phyloP scores from a whole-genome alignment of 2,113 vertebrate genomes.

The Caranx ignobilis region DNA sequence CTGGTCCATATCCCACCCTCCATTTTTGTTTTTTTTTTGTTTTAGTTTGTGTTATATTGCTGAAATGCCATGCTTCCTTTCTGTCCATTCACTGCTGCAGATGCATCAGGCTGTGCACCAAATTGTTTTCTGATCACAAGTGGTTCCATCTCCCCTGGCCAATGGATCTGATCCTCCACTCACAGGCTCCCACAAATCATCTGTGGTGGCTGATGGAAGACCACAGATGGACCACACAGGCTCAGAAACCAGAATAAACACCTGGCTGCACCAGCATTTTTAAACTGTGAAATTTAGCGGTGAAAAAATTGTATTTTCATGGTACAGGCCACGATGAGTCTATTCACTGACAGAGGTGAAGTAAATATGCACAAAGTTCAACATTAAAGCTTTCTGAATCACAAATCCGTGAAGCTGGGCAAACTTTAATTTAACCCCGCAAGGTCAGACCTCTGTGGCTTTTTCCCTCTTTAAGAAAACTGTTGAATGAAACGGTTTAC shows the following conservation, averaged over 20 bases:
- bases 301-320: not conserved
- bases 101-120: slow-evolving; percentile 1
- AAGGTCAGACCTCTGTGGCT: too few relatives aligned
- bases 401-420: too few relatives aligned
- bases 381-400: too few relatives aligned
- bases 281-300: not conserved
- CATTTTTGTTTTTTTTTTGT: not conserved
- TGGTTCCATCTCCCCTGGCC: not conserved
- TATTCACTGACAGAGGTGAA: not conserved
- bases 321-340: not conserved
- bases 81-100: not conserved
- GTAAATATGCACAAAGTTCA: not conserved
- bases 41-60: not conserved
- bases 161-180: slow-evolving; percentile 14
- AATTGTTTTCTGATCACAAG: slow-evolving; percentile 27
- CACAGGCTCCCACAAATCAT: slow-evolving; percentile 6
- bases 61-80: not conserved
- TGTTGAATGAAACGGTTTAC: too few relatives aligned
- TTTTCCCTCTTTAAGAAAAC: too few relatives aligned
- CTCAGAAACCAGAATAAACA: not conserved
- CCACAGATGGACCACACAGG: not conserved
- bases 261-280: not conserved
- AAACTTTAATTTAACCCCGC: too few relatives aligned
- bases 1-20: not conserved
- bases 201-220: not conserved